Percentiles rank a stretch among this genome's conserved stretches.
phyloP scores from a whole-genome alignment of 1,140 invertebrate species.

The Orius insidiosus region DNA sequence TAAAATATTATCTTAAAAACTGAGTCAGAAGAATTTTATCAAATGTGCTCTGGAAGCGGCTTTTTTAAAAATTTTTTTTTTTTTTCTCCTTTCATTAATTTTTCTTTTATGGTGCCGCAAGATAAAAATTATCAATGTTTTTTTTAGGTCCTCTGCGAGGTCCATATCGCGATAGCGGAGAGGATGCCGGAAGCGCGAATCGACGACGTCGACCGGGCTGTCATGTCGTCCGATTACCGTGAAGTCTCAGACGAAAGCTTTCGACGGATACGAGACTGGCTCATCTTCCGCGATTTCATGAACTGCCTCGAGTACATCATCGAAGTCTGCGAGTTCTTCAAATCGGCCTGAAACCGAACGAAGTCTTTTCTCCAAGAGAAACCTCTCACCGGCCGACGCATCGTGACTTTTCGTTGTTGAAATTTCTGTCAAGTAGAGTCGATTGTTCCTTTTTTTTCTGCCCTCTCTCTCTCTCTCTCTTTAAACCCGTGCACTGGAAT shows the following conservation, averaged over 20 bases:
- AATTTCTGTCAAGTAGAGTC: too few relatives aligned
- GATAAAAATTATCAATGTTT: constrained; percentile 15
- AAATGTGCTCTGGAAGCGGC: neutral
- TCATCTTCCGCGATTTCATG: constrained; percentile 49
- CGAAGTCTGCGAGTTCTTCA: constrained; percentile 32
- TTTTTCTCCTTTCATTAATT: too few relatives aligned
- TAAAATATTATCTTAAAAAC: constrained; percentile 23
- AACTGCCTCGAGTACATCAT: constrained; percentile 39
- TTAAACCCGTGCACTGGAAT: too few relatives aligned
- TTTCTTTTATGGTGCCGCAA: too few relatives aligned
- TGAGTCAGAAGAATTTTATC: neutral
- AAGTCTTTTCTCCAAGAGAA: too few relatives aligned
- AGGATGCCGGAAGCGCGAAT: constrained; percentile 28
- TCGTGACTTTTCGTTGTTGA: too few relatives aligned
- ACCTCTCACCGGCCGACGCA: too few relatives aligned
- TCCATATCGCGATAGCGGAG: constrained; percentile 36
- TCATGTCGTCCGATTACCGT: constrained; percentile 35
- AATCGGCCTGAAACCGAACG: neutral
- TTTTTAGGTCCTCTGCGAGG: constrained; percentile 35
- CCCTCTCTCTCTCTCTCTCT: too few relatives aligned
- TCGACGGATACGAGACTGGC: constrained; percentile 38
- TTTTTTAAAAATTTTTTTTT: too few relatives aligned
- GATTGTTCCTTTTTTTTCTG: too few relatives aligned
- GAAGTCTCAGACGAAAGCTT: constrained; percentile 27
- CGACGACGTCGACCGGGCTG: constrained; percentile 32